Evolutionary conservation across 1,140 invertebrate species (phyloP), one percentile per base, ranked within the genome.

Genomic region (Spodoptera litura): DNA sequence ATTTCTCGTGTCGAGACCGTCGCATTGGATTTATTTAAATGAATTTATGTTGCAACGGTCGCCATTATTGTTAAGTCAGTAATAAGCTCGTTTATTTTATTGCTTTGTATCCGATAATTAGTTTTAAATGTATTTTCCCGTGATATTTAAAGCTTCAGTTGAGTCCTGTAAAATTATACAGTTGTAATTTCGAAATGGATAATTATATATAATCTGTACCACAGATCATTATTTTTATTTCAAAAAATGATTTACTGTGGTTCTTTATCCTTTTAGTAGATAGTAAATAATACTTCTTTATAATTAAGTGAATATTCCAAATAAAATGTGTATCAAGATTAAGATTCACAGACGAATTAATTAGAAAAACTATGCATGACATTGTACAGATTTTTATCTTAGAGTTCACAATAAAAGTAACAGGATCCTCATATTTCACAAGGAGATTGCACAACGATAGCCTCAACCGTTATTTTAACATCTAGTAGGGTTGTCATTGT

Each of bases 311-410:
- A 4, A 44, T 44, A 44, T 6, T 8, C 35, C 20, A 20, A 59
- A 59, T 73, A 10, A 59, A 35, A 31, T 73, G 55, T 73, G 38
- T 44, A 74, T 62, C 44, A 53, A 27, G 71, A 25, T 25, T 73
- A 58, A 64, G 35, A 25, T 52, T 77, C 38, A 51, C 61, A 77
- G 59, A 61, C 78, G 81, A 79, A 79, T 84, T 88, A 83, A 87
- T 88, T 87, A 87, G 78, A 81, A 79, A 84, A 83, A 80, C 81
- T 73, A 86, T 84, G 84, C 83, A 83, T 75, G 74, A 81, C 71
- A 71, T 81, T 78, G 78, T 76, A 79, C 66, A 86, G 83, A 88
- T 86, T 61, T 83, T 75, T 84, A 87, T 88, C 85, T 74, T 44
- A 71, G 35, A 81, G 76, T 81, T 80, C 75, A 80, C 82, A 83